These are phyloP conservation scores for Pomacea maculata DNA, from an alignment of 1,140 invertebrate species.

Conservation along the genomic window DNA sequence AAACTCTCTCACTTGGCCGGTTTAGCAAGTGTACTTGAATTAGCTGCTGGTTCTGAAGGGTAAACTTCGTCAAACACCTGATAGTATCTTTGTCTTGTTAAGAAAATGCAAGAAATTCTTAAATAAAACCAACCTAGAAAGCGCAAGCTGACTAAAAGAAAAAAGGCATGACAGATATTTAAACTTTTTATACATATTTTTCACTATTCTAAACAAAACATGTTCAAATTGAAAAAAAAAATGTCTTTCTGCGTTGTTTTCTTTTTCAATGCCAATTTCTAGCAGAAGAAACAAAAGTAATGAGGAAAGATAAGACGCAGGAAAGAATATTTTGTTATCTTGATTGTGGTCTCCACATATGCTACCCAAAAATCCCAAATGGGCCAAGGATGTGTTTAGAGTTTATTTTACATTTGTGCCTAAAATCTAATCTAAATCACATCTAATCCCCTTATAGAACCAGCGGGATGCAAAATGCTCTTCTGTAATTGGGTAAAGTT, in stretches of 20 bases:
- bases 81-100: neutral
- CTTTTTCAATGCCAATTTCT: neutral
- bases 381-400: no score
- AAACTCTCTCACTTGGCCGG: neutral
- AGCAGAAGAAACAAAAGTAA: neutral
- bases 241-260: neutral
- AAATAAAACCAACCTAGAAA: neutral
- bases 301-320: neutral
- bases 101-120: neutral
- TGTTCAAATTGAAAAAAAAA: neutral
- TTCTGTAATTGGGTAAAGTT: no score
- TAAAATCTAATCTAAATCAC: no score
- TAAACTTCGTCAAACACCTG: slow-evolving; percentile 49
- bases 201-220: neutral
- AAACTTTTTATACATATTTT: neutral
- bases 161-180: neutral
- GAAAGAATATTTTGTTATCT: no score
- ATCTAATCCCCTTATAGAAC: no score
- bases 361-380: no score
- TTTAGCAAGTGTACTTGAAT: slow-evolving; percentile 4
- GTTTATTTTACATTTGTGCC: no score
- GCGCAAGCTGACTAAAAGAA: neutral
- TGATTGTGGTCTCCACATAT: no score
- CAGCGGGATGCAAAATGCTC: no score
- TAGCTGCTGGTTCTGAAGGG: neutral